Percentiles rank a stretch among this genome's conserved stretches.
These are phyloP conservation scores for Atlantisia rogersi DNA, from an alignment of 2,113 vertebrate species.

Conservation along the genomic window DNA sequence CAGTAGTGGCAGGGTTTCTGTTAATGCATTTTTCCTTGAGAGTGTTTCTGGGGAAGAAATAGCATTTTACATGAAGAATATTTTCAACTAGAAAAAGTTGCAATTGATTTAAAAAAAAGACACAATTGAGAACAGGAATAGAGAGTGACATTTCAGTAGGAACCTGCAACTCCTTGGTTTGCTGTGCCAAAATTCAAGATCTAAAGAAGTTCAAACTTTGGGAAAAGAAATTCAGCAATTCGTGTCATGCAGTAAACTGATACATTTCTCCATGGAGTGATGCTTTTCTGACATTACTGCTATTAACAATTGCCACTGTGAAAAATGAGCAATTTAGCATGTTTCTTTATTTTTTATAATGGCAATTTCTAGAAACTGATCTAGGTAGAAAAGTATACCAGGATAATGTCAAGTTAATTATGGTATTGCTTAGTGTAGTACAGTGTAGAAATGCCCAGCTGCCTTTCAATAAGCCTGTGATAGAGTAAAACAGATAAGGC, in stretches of 20 bases:
- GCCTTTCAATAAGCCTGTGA: background rate
- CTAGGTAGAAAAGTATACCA: background rate
- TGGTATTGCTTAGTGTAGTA: background rate
- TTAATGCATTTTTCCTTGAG: background rate
- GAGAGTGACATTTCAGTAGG: background rate
- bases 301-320: background rate
- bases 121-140: background rate
- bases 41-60: background rate
- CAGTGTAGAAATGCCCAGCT: background rate
- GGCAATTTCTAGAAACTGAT: background rate
- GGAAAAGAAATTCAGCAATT: background rate
- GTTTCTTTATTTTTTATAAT: background rate
- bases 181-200: background rate
- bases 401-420: background rate
- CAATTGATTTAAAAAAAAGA: background rate
- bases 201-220: background rate
- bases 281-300: background rate
- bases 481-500: background rate
- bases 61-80: background rate
- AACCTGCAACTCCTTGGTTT: background rate
- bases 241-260: background rate
- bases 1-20: background rate
- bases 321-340: background rate
- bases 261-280: background rate
- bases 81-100: background rate